Conservation (phyloP, 2,113 vertebrate genomes). For the Cephalopholis sonnerati region DNA sequence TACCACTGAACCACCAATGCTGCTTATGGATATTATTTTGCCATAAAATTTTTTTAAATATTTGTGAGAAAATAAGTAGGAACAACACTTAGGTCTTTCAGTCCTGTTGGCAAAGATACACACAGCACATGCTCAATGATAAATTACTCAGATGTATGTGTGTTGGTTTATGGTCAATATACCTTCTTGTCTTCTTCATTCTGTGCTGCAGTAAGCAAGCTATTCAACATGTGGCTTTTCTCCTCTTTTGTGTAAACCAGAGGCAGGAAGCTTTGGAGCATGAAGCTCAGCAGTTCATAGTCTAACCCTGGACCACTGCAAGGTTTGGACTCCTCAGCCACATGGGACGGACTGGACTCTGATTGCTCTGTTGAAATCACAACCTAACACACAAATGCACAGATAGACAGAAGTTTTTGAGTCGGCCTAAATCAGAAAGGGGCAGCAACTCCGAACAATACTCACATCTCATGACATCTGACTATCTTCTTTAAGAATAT, state of each 20-base stretch:
- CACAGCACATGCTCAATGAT: not conserved
- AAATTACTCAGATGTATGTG: not conserved
- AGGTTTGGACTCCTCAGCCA: constrained; percentile 36
- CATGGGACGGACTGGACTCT: constrained; percentile 58
- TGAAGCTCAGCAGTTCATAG: constrained; percentile 79
- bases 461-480: not conserved
- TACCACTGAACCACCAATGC: constrained; percentile 81
- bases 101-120: not conserved
- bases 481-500: not conserved
- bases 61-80: too few species aligned
- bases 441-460: not conserved
- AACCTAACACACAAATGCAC: constrained; percentile 82
- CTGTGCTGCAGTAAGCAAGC: constrained; percentile 26
- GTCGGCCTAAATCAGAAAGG: not conserved
- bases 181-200: constrained; percentile 85
- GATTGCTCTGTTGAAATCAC: constrained; percentile 83
- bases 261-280: constrained; percentile 85
- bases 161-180: not conserved
- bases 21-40: too few species aligned
- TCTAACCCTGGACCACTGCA: constrained; percentile 69
- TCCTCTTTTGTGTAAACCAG: constrained; percentile 78
- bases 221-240: constrained; percentile 69
- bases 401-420: not conserved
- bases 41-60: too few species aligned
- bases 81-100: too few species aligned